Evolutionary conservation across 2,113 vertebrate genomes (phyloP).

Genomic region (Pseudonaja textilis): DNA sequence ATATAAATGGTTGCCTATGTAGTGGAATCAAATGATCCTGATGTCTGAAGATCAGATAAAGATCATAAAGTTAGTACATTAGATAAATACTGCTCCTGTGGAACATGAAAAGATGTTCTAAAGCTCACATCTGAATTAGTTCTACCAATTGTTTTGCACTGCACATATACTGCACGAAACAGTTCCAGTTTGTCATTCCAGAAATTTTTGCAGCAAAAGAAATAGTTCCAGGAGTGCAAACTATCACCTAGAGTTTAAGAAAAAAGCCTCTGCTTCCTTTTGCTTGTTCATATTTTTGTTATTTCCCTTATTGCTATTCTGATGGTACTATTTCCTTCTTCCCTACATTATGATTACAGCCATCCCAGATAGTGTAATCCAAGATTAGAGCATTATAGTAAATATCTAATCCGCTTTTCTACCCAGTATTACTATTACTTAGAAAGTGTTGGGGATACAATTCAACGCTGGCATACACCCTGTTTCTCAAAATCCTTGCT

Average conservation of each 20-base stretch:
- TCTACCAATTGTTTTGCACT: not conserved
- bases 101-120: not conserved
- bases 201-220: not conserved
- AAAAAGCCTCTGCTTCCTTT: not conserved
- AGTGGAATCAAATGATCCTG: not conserved
- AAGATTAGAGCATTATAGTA: not conserved
- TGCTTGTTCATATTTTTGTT: not conserved
- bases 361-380: not conserved
- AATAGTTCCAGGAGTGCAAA: not conserved
- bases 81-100: not conserved
- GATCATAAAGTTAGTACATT: not conserved
- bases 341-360: not conserved
- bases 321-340: not conserved
- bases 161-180: not conserved
- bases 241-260: not conserved
- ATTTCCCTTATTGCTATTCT: not conserved
- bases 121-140: not conserved
- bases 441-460: not conserved
- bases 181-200: not conserved
- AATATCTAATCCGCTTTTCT: not conserved
- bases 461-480: not conserved
- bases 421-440: not conserved
- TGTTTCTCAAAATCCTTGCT: not conserved
- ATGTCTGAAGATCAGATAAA: not conserved
- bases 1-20: not conserved